Percentiles rank a stretch among this genome's conserved stretches.
Evolutionary conservation across 30 jellyfish, hydroid and myxozoan genomes (phyloP).

Genomic region (Turritopsis rubra): DNA sequence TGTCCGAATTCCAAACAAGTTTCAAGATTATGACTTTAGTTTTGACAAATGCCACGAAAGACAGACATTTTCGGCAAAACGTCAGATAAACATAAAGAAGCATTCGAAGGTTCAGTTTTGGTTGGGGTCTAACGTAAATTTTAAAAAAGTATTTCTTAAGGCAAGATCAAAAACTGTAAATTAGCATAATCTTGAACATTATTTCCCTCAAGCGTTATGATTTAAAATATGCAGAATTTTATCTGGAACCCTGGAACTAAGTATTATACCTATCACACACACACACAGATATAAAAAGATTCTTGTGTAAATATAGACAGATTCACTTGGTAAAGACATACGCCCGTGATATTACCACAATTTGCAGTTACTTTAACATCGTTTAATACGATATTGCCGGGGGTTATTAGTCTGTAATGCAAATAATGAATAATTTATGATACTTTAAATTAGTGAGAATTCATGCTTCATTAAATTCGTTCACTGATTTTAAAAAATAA

Average conservation of each 20-base stretch:
- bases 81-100: too few relatives aligned
- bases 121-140: too few relatives aligned
- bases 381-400: not conserved
- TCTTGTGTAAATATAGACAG: not conserved
- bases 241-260: not conserved
- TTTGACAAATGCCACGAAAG: too few relatives aligned
- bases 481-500: slow-evolving; percentile 25
- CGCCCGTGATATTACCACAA: not conserved
- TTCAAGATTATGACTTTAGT: too few relatives aligned
- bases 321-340: not conserved
- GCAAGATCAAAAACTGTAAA: too few relatives aligned
- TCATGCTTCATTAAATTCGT: slow-evolving; percentile 33
- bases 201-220: too few relatives aligned
- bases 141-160: too few relatives aligned
- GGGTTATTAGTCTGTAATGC: not conserved
- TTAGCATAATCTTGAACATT: too few relatives aligned
- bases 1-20: too few relatives aligned
- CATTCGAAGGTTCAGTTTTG: too few relatives aligned
- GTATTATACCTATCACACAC: not conserved
- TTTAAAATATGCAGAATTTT: not conserved
- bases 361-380: not conserved
- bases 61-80: too few relatives aligned
- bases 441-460: slow-evolving; percentile 5
- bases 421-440: slow-evolving; percentile 1
- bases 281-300: not conserved